Base-by-base conservation (phyloP, 2,113 vertebrate genomes). In the Garra rufa region DNA sequence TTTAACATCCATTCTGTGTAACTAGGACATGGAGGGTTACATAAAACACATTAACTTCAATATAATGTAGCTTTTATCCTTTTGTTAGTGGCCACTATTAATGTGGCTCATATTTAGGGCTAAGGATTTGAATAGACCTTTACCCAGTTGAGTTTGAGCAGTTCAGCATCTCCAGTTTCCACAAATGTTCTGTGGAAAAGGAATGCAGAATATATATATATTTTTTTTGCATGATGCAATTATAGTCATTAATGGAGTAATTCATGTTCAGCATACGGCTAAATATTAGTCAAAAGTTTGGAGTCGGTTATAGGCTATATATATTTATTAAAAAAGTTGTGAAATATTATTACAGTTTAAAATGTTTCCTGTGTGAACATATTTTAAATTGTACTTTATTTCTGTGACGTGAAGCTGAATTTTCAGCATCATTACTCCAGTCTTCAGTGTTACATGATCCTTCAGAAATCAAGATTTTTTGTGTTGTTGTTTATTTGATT, bases 21-120 rank as follows among this genome's bases (percentile, higher is more conserved):
- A 11, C 52, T 74, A 67, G 82, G 76, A 26, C 44, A 50, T 67
- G 75, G 46, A 80, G 38, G 61, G 38, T 52, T 83, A 63, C 59
- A 44, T 61, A 63, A 83, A 77, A 76, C 30, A 26, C 34, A 83
- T 61, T 65, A 9, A 38, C 38, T 26, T 71, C 41, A 55, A 24
- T 26, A 26, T 69, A 52, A 61, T 10, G 11, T 43, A 9, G 55
- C 21, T 73, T 71, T 19, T 8, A 43, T 2, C 55, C 17, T 38
- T 26, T 77, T 50, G n/a, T 9, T 63, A 19, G 41, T 65, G 26
- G 44, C 52, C 43, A 44, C 24, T 74, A 9, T 67, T 67, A 19
- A 3, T 67, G 28, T 67, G n/a, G n/a, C n/a, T 59, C n/a, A 59
- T 70, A 69, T 69, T 41, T 41, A 70, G 19, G 34, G 9, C 38